These are phyloP conservation scores for Dolichotis patagonum DNA, from an alignment of 2,113 vertebrate species.

Conservation along the genomic window DNA sequence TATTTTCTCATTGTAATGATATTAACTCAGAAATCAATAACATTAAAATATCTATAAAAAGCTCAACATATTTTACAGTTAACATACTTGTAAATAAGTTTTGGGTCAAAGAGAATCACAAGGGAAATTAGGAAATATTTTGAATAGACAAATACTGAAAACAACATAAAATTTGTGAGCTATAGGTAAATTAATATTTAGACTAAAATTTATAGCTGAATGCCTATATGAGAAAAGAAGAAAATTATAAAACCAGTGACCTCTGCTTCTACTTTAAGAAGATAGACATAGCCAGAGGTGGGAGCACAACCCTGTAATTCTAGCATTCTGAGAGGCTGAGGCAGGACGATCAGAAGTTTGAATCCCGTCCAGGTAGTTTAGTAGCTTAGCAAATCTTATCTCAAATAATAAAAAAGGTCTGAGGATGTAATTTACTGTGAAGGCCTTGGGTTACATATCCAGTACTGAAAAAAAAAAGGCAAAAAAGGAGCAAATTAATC, in stretches of 20 bases:
- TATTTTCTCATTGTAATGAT: conserved; percentile 16
- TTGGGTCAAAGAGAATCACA: neutral
- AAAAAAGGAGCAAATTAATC: neutral
- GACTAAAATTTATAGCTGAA: conserved; percentile 5
- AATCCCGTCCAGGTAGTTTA: neutral
- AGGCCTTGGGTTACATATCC: neutral
- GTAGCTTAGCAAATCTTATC: neutral
- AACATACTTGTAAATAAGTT: neutral
- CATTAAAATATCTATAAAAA: conserved; percentile 18
- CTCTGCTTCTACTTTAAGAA: neutral
- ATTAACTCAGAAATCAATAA: conserved; percentile 35
- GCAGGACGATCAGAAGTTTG: neutral
- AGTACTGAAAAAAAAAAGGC: neutral
- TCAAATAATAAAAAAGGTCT: neutral
- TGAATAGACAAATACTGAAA: conserved; percentile 10
- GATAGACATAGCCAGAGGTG: neutral
- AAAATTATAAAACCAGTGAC: neutral
- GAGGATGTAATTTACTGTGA: neutral
- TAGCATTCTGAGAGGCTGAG: too few relatives aligned
- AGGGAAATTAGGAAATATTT: conserved; percentile 44
- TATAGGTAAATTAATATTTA: neutral
- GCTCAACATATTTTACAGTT: conserved; percentile 21
- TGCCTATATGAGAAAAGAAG: neutral
- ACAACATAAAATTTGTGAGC: conserved; percentile 31
- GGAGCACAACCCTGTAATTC: neutral